Base-by-base conservation (phyloP, 2,888 invertebrate species). In the Brachyptera putata region DNA sequence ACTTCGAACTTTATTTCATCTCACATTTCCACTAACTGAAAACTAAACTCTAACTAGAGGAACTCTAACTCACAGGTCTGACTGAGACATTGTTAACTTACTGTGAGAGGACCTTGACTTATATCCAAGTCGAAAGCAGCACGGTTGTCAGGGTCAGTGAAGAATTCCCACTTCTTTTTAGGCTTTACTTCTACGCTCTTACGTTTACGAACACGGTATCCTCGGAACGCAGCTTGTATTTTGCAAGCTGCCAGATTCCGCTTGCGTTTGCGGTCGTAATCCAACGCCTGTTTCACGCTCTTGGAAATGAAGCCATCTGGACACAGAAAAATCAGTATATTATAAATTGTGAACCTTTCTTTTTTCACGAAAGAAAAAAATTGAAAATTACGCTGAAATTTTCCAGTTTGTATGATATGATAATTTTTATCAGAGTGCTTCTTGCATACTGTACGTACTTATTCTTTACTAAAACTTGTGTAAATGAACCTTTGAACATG, bases 221-320 rank as follows among this genome's bases (percentile, higher is more conserved):
- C 91, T 70, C 92, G 82, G 76, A 91, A 92, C 67, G 82, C 90
- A 70, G 92, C 92, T 74, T 93, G 93, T 76, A 93, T 93, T 79
- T 89, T 91, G 56, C 86, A 87, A 64, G 91, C 92, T 66, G 92
- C 93, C 65, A 83, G 77, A 64, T 81, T 81, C 67, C 18, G 16
- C 7, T 24, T 21, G 1, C 46, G 46, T 4, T 46, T 14, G 16
- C 70, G 68, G 53, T 72, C 67, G 60, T 24, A 39, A 14, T 48
- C 56, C 21, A 36, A 30, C 1, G 24, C 34, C 43, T 43, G 16
- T 16, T 18, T 2, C 3, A 21, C 18, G 43, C 43, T 43, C 43
- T 16, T 43, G 3, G 43, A 39, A 9, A 39, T 37, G 4, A 37
- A 4, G 37, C 39, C 16, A n/a, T 37, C 39, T n/a, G n/a, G n/a